Evolutionary conservation across 2,113 vertebrate species (phyloP).

Genomic region (Clarias magur): DNA sequence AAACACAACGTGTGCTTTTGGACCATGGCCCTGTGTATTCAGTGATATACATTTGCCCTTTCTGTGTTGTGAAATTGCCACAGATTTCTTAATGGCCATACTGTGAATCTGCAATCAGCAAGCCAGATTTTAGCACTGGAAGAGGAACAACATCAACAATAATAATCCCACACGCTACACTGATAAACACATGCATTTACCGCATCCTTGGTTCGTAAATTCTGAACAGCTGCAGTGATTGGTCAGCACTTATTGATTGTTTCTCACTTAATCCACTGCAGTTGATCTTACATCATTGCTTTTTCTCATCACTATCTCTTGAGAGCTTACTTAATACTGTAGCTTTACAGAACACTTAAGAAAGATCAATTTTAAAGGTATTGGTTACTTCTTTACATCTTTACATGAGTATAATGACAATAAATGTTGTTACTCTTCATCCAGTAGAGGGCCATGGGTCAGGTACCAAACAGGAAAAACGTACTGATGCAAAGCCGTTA

Average conservation of each 20-base stretch:
- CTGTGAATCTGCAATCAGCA: neutral
- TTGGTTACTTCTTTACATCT: neutral
- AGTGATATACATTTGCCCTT: neutral
- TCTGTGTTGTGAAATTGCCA: neutral
- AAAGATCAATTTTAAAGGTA: no score
- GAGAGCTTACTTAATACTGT: neutral
- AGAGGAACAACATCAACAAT: neutral
- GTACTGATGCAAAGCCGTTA: neutral
- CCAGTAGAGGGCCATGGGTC: neutral
- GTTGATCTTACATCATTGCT: neutral
- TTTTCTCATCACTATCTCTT: neutral
- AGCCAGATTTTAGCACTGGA: neutral
- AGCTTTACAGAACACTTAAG: neutral
- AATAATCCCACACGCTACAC: neutral
- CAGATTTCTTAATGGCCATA: neutral
- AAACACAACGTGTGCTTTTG: neutral
- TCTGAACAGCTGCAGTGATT: neutral
- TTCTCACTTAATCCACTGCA: neutral
- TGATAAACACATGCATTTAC: neutral
- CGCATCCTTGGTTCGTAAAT: neutral
- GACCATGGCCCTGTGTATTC: neutral
- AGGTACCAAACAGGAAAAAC: neutral
- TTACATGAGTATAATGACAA: neutral
- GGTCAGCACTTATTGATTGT: conserved; percentile 8
- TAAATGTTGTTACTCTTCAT: neutral